Conservation (phyloP, 2,113 vertebrate species). For the Cyprinodon brontotheroides region DNA sequence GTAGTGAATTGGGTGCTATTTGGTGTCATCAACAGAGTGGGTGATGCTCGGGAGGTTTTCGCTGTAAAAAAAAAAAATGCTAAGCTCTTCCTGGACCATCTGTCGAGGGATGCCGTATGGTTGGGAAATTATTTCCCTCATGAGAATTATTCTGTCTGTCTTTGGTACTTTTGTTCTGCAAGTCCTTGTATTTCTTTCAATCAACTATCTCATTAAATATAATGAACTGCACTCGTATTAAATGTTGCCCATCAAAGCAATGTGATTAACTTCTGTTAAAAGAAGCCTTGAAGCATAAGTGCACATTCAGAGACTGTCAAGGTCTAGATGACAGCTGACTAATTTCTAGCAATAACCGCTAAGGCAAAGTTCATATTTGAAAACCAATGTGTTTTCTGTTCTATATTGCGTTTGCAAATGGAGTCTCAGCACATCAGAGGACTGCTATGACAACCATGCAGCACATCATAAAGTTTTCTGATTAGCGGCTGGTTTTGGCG, state of each 20-base stretch:
- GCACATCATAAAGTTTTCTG: conserved; percentile 2
- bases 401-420: neutral
- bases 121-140: conserved; percentile 12
- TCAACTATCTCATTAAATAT: conserved; percentile 28
- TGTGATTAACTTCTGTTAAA: conserved; percentile 24
- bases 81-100: conserved; percentile 29
- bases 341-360: neutral
- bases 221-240: conserved; percentile 20
- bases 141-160: neutral
- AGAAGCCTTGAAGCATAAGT: conserved; percentile 17
- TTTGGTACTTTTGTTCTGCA: conserved; percentile 1
- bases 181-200: conserved; percentile 7
- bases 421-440: neutral
- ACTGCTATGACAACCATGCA: conserved; percentile 1
- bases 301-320: conserved; percentile 8
- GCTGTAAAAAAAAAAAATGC: conserved; percentile 21
- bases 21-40: conserved; percentile 47
- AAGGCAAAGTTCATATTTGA: neutral
- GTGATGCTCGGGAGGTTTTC: conserved; percentile 31
- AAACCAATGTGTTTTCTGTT: neutral
- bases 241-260: conserved; percentile 22
- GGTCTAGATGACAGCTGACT: conserved; percentile 15
- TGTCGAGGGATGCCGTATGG: conserved; percentile 29
- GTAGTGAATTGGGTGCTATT: conserved; percentile 38
- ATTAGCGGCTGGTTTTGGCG: conserved; percentile 21